Evolutionary conservation across 2,888 invertebrate genomes (phyloP).

Genomic region (Drosophila trichaetosa): DNA sequence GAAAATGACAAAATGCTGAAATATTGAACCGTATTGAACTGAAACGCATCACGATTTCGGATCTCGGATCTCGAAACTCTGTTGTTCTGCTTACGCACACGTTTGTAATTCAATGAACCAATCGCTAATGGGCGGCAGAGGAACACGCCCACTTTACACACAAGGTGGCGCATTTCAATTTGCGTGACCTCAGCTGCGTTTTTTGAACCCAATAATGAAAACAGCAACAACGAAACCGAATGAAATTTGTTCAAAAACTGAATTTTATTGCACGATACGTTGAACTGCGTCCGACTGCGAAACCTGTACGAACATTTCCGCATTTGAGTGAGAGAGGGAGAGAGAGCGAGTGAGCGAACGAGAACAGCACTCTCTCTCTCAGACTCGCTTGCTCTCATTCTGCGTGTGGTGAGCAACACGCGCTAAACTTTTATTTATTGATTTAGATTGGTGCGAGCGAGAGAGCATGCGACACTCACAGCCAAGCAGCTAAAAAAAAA

Average conservation of each 20-base stretch:
- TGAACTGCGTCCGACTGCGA: constrained; percentile 65
- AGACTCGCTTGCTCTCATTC: constrained; percentile 10
- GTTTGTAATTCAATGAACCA: constrained; percentile 28
- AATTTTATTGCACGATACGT: constrained; percentile 71
- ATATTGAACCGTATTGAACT: constrained; percentile 7
- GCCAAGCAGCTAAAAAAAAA: constrained; percentile 15
- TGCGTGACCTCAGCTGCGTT: constrained; percentile 74
- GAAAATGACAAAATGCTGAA: not conserved
- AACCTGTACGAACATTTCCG: constrained; percentile 79
- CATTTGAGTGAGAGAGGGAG: constrained; percentile 51
- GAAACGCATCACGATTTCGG: constrained; percentile 12
- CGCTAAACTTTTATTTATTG: constrained; percentile 73
- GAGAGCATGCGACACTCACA: constrained; percentile 26
- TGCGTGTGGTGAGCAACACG: constrained; percentile 45
- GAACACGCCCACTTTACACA: constrained; percentile 67
- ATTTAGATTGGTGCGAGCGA: constrained; percentile 55
- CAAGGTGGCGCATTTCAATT: constrained; percentile 50
- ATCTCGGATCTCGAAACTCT: not conserved
- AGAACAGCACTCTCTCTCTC: constrained; percentile 20
- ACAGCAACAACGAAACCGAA: constrained; percentile 14
- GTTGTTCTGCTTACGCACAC: constrained; percentile 12
- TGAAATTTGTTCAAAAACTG: constrained; percentile 41
- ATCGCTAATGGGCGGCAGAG: constrained; percentile 17
- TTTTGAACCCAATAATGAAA: constrained; percentile 70
- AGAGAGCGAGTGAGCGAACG: constrained; percentile 14